phyloP scores from a whole-genome alignment of 2,888 invertebrate genomes.

The Fragum whitleyi region DNA sequence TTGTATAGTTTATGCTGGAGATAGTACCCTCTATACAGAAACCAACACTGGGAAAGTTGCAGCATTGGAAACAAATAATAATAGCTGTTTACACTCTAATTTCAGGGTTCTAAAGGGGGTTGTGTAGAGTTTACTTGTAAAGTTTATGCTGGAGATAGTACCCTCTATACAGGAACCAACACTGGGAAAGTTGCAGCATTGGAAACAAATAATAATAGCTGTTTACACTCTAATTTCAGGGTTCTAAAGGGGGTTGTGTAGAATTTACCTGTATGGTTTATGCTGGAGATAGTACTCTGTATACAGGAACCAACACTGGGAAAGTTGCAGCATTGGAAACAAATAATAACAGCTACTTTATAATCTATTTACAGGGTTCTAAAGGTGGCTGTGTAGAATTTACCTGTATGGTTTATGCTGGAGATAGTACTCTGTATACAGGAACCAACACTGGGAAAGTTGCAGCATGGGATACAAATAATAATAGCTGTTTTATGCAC shows the following conservation, averaged over 20 bases:
- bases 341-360: slow-evolving; percentile 82
- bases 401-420: slow-evolving; percentile 81
- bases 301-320: slow-evolving; percentile 81
- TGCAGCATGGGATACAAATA: slow-evolving; percentile 84
- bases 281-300: slow-evolving; percentile 82
- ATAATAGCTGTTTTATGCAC: slow-evolving; percentile 84
- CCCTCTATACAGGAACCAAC: too few relatives aligned
- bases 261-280: slow-evolving; percentile 82
- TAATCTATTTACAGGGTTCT: slow-evolving; percentile 69
- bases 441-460: slow-evolving; percentile 81
- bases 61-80: too few relatives aligned
- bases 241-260: slow-evolving; percentile 66
- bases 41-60: too few relatives aligned
- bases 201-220: too few relatives aligned
- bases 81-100: too few relatives aligned
- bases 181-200: too few relatives aligned
- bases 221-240: too few relatives aligned
- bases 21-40: slow-evolving; percentile 27
- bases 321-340: slow-evolving; percentile 84
- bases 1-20: slow-evolving; percentile 30
- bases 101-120: too few relatives aligned
- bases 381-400: slow-evolving; percentile 75
- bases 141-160: too few relatives aligned
- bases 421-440: slow-evolving; percentile 82
- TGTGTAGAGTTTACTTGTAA: too few relatives aligned